Evolutionary conservation across 2,113 vertebrate species (phyloP).

Genomic region (Clarias batrachus): DNA sequence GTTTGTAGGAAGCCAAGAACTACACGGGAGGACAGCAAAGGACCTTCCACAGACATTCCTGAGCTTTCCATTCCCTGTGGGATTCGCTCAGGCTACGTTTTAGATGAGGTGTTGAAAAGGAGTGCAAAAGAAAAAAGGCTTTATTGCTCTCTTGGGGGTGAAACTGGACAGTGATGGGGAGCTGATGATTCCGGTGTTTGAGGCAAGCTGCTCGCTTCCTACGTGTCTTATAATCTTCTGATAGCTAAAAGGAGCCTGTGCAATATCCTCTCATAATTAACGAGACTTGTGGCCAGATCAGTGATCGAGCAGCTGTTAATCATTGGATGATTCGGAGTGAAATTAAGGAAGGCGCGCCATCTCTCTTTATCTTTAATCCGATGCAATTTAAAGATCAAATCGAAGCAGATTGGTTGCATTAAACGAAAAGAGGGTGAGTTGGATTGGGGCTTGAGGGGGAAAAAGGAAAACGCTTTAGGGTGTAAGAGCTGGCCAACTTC

Average conservation of each 20-base stretch:
- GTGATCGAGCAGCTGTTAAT: background rate
- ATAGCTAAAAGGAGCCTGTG: constrained; percentile 55
- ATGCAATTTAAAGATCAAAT: constrained; percentile 15
- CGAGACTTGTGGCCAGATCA: background rate
- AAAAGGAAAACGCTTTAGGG: constrained; percentile 46
- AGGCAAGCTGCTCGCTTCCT: constrained; percentile 43
- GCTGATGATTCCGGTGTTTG: constrained; percentile 57
- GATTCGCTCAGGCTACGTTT: constrained; percentile 26
- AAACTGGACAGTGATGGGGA: constrained; percentile 57
- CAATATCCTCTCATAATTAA: constrained; percentile 18
- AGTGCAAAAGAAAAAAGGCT: constrained; percentile 40
- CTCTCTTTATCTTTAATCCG: background rate
- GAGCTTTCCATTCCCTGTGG: constrained; percentile 49
- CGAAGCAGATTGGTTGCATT: constrained; percentile 21
- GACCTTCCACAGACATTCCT: constrained; percentile 59
- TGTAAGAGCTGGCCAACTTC: constrained; percentile 53
- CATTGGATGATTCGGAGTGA: background rate
- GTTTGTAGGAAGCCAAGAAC: constrained; percentile 38
- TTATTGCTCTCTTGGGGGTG: constrained; percentile 46
- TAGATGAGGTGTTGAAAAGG: constrained; percentile 55
- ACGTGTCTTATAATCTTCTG: constrained; percentile 52
- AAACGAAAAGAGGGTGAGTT: constrained; percentile 20
- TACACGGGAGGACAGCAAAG: constrained; percentile 42
- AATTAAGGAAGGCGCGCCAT: background rate
- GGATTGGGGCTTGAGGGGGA: constrained; percentile 1